These are phyloP conservation scores for Drosophila neotestacea DNA, from an alignment of 2,888 invertebrate genomes.

Conservation along the genomic window DNA sequence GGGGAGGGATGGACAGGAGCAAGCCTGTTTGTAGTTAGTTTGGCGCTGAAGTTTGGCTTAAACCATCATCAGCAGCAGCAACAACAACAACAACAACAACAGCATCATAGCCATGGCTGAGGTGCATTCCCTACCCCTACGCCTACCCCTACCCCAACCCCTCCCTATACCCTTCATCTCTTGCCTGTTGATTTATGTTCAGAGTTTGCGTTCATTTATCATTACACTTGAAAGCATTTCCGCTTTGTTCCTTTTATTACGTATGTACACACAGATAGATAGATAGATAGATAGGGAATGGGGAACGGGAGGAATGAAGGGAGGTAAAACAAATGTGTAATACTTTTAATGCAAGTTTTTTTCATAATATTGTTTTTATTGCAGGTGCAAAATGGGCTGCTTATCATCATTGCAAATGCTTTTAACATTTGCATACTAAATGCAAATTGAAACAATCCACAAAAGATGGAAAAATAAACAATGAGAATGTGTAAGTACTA, in stretches of 20 bases:
- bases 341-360: slow-evolving; percentile 67
- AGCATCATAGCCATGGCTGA: slow-evolving; percentile 41
- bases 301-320: not conserved
- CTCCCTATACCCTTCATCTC: not conserved
- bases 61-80: slow-evolving; percentile 62
- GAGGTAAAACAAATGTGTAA: slow-evolving; percentile 58
- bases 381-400: slow-evolving; percentile 65
- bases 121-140: slow-evolving; percentile 38
- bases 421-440: slow-evolving; percentile 63
- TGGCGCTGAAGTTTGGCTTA: slow-evolving; percentile 75
- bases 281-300: not conserved
- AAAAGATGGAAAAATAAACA: slow-evolving; percentile 3
- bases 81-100: slow-evolving; percentile 31
- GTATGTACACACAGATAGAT: slow-evolving; percentile 40
- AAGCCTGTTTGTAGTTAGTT: slow-evolving; percentile 69
- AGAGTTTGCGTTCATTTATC: slow-evolving; percentile 79
- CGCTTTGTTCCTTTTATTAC: slow-evolving; percentile 71
- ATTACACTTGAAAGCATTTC: slow-evolving; percentile 80
- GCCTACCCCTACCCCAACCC: not conserved
- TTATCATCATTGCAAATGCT: slow-evolving; percentile 61
- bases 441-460: slow-evolving; percentile 26
- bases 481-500: not conserved
- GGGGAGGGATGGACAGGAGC: slow-evolving; percentile 27
- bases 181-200: slow-evolving; percentile 71
- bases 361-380: slow-evolving; percentile 33